Evolutionary conservation across 2,888 invertebrate genomes (phyloP).

Genomic region (Melieria picta): DNA sequence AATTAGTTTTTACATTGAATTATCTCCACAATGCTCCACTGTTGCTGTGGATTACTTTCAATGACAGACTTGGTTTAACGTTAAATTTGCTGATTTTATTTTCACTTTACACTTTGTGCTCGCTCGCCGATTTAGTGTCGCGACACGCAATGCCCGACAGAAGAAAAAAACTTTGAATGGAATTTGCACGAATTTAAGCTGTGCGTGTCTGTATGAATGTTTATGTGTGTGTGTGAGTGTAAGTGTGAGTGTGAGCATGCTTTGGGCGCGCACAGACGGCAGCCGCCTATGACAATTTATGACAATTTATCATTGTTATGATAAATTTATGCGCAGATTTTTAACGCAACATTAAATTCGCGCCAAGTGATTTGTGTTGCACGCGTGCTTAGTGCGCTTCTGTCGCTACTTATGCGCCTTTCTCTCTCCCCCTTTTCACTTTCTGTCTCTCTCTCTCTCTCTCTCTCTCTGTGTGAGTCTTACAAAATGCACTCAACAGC

Average conservation of each 20-base stretch:
- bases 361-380: constrained; percentile 7
- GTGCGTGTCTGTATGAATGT: not conserved
- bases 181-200: constrained; percentile 4
- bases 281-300: constrained; percentile 26
- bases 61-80: constrained; percentile 42
- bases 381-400: too few relatives aligned
- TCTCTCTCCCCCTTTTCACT: too few relatives aligned
- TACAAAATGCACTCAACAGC: too few relatives aligned
- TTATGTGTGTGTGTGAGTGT: constrained; percentile 6
- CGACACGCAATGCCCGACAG: constrained; percentile 43
- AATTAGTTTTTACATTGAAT: too few relatives aligned
- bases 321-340: constrained; percentile 62
- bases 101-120: constrained; percentile 20
- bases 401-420: too few relatives aligned
- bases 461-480: too few relatives aligned
- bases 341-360: constrained; percentile 61
- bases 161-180: constrained; percentile 28
- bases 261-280: constrained; percentile 14
- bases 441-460: too few relatives aligned
- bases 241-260: constrained; percentile 17
- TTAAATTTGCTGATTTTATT: constrained; percentile 39
- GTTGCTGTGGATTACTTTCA: constrained; percentile 39
- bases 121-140: constrained; percentile 18
- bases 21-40: too few relatives aligned
- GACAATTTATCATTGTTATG: constrained; percentile 55